Percentiles rank a stretch among this genome's conserved stretches.
phyloP scores from a whole-genome alignment of 2,113 vertebrate species.

The Smithornis capensis region DNA sequence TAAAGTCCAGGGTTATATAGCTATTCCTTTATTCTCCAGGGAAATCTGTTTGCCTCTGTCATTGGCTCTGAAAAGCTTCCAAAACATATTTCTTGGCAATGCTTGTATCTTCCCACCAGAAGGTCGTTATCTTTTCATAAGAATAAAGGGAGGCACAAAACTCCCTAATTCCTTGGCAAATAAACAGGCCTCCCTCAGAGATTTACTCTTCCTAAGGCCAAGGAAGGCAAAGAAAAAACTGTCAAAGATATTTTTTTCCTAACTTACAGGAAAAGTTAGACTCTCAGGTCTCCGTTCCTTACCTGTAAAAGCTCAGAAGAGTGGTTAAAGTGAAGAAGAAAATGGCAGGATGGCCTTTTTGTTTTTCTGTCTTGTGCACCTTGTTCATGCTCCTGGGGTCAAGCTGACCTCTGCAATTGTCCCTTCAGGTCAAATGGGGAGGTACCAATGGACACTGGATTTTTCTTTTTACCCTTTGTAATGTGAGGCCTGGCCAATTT shows the following conservation, averaged over 20 bases:
- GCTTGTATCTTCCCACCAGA: slow-evolving; percentile 23
- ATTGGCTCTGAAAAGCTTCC: background rate
- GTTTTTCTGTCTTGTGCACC: background rate
- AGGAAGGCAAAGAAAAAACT: background rate
- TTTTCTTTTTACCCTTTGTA: background rate
- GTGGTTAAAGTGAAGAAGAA: background rate
- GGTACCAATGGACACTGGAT: background rate
- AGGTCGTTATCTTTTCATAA: background rate
- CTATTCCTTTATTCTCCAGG: background rate
- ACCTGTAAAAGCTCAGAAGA: background rate
- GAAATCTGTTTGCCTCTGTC: background rate
- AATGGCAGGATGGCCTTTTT: background rate
- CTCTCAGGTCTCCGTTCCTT: background rate
- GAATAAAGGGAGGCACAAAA: background rate
- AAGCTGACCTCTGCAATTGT: background rate
- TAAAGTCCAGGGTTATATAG: background rate
- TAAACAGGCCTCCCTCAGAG: background rate
- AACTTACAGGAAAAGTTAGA: background rate
- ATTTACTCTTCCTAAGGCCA: background rate
- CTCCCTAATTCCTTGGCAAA: slow-evolving; percentile 12
- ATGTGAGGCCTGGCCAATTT: background rate
- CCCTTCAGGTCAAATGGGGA: background rate
- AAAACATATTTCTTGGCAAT: slow-evolving; percentile 23
- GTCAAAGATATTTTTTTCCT: background rate
- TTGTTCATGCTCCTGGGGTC: background rate